Evolutionary conservation across 2,888 invertebrate genomes (phyloP), one percentile per base, ranked within the genome.

Genomic region (Periphyllus acericola): DNA sequence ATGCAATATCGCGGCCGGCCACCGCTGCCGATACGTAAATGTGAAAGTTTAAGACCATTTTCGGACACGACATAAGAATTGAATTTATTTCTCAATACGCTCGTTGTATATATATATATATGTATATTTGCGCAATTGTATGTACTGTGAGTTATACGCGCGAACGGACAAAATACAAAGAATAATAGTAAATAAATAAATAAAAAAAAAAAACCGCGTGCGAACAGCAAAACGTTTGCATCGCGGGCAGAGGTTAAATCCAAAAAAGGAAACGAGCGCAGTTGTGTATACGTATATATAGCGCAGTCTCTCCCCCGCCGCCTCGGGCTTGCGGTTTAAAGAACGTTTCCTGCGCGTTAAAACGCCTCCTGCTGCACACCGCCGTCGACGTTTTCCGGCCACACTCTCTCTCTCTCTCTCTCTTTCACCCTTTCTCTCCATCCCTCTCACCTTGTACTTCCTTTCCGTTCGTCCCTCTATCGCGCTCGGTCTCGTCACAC

Each of bases 11-110:
- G 25, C 60, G 1, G n/a, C n/a, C 36, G 32, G 34, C 46, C 46
- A 46, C 55, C 55, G 55, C 3, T 34, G 80, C 60, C 36, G 6
- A n/a, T 34, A 36, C 11, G 8, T 66, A 66, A 72, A 86, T 79
- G 86, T 86, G 86, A 86, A 86, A 86, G 86, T 86, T 36, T 78
- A 68, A 79, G 79, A 79, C 86, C 86, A 80, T 86, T 86, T 86
- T 86, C 86, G 80, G 86, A 79, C 72, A 40, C 83, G 74, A 72
- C 83, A 29, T 21, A 32, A 21, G 34, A 40, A 52, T 66, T 25
- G 60, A 29, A 75, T 60, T 83, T 60, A 60, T 75, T 83, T 75
- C 60, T 75, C 75, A 29, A 60, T 60, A 75, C 46, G 29, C 14
- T 29, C 60, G 60, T 52, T 55, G 52, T 32, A 29, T 29, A 40